A percentile compares a stretch with the other conserved stretches of the same genome.
phyloP scores from a whole-genome alignment of 2,888 invertebrate genomes.

The Caenorhabditis becei region DNA sequence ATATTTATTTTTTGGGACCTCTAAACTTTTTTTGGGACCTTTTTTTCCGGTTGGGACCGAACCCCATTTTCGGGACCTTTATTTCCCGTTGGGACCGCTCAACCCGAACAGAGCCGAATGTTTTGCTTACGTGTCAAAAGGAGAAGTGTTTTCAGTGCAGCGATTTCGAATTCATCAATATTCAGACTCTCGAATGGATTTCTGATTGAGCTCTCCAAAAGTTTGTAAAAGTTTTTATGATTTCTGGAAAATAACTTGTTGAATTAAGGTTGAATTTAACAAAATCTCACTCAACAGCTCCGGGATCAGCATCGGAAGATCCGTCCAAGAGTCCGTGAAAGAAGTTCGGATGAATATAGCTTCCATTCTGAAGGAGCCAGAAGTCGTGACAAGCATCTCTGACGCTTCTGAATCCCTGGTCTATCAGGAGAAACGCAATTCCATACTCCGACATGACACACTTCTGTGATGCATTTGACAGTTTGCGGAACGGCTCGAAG shows the following conservation, averaged over 20 bases:
- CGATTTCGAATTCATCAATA: constrained; percentile 58
- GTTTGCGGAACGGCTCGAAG: constrained; percentile 58
- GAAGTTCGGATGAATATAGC: constrained; percentile 58
- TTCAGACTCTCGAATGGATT: constrained; percentile 43
- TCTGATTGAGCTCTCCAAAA: constrained; percentile 33
- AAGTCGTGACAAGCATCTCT: constrained; percentile 20
- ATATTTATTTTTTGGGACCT: no score
- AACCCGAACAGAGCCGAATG: no score
- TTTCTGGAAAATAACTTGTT: constrained; percentile 30
- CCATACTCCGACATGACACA: constrained; percentile 64
- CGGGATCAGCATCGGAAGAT: constrained; percentile 6
- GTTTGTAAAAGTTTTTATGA: constrained; percentile 46
- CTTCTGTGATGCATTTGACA: constrained; percentile 49
- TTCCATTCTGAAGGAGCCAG: constrained; percentile 64
- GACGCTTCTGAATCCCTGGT: constrained; percentile 60
- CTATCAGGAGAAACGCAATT: constrained; percentile 64
- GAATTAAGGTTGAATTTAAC: neutral
- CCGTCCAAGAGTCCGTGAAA: constrained; percentile 44
- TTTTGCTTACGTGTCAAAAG: constrained; percentile 20
- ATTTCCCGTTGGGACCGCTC: no score
- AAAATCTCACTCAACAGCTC: constrained; percentile 16
- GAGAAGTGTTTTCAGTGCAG: constrained; percentile 57
- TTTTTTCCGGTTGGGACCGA: no score
- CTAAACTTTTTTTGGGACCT: no score
- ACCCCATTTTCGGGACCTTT: no score